Base-by-base conservation (phyloP, 1,140 invertebrate species). In the Neodiprion lecontei region DNA sequence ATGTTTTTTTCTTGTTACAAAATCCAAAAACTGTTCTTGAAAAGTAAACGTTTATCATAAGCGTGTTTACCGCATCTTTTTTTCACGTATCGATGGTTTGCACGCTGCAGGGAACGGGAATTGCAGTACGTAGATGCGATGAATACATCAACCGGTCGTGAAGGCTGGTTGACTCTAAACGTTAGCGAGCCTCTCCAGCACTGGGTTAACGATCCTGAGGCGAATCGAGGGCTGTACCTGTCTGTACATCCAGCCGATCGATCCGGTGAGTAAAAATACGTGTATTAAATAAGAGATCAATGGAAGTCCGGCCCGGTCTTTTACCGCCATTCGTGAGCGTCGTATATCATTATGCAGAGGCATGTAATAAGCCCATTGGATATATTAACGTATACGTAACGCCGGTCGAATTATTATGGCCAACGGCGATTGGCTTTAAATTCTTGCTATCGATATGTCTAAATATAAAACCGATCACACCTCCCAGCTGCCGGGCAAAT, bases 171-270 rank as follows among this genome's bases (percentile, higher is more conserved):
- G 69, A 91, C 92, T 67, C 82, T 96, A 21, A 96, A 96, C 82
- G 91, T 96, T 4, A 97, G 94, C 0, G 88, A 86, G 61, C 91
- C 95, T 2, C 87, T 96, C 53, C 89, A 90, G 1, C 90, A 92
- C 28, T 98, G 96, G 96, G 90, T 96, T 47, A 88, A 91, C 14
- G 92, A 93, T 78, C 93, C 95, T 0, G 88, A 91, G 5, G 91
- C 92, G n/a, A 98, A 98, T 86, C 91, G 93, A 73, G 97, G 97
- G 67, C 91, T 98, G n/a, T 96, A 96, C 84, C 89, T 97, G n/a
- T 94, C 94, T 0, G 92, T 96, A 1, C 94, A 95, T 86, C 91
- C 91, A 48, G 90, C 90, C 73, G 89, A 91, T 79, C 91, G 92
- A 80, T 91, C 90, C 83, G 92, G 93, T 94, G 88, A 89, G 79